Conservation (phyloP, 2,888 invertebrate genomes). For the Macaria notata region DNA sequence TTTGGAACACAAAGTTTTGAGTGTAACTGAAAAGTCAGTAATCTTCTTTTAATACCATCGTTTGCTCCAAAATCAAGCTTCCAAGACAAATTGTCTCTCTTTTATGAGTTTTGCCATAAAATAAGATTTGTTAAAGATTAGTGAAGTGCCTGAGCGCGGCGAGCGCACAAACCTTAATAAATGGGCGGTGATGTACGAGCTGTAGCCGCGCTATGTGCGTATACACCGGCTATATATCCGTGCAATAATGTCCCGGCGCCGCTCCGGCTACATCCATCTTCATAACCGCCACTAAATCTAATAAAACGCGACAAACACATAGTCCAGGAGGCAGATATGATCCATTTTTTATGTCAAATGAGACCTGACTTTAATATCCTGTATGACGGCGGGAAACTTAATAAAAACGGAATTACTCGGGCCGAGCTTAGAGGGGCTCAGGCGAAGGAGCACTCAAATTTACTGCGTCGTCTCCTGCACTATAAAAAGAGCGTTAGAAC, state of each 20-base stretch:
- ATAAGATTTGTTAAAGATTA: background rate
- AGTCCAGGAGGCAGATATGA: slow-evolving; percentile 26
- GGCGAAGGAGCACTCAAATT: slow-evolving; percentile 59
- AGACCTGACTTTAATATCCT: slow-evolving; percentile 47
- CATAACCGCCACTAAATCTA: slow-evolving; percentile 21
- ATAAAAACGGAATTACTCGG: slow-evolving; percentile 67
- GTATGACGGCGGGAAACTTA: slow-evolving; percentile 52
- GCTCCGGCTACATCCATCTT: slow-evolving; percentile 10
- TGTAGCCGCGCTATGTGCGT: no score
- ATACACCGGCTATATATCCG: background rate
- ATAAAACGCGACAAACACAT: slow-evolving; percentile 21
- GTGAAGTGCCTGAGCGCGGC: background rate
- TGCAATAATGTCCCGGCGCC: slow-evolving; percentile 2
- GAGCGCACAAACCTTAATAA: slow-evolving; percentile 2
- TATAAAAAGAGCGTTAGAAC: slow-evolving; percentile 61
- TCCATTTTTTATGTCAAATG: slow-evolving; percentile 38
- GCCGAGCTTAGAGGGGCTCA: slow-evolving; percentile 50
- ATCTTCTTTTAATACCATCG: no score
- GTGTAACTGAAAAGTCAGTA: no score
- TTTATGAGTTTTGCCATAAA: background rate
- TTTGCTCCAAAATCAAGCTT: no score
- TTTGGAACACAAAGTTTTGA: no score
- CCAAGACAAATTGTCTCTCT: no score
- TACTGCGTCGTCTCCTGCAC: slow-evolving; percentile 57
- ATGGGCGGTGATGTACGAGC: slow-evolving; percentile 3